phyloP scores from a whole-genome alignment of 2,888 invertebrate species.

The Drosophila subsilvestris region DNA sequence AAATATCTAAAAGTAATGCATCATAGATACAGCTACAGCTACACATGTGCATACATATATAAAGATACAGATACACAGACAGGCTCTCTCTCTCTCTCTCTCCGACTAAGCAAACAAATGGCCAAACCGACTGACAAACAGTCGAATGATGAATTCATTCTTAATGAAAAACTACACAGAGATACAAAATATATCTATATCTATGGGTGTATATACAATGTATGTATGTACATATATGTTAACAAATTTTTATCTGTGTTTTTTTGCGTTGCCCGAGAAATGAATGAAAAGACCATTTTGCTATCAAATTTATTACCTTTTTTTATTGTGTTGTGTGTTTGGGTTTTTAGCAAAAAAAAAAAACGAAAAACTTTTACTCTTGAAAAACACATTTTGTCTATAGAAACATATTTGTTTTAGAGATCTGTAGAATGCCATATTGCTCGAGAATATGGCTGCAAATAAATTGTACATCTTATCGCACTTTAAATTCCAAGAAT shows the following conservation, averaged over 20 bases:
- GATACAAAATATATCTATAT: constrained; percentile 3
- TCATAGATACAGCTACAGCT: constrained; percentile 23
- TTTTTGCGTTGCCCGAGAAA: constrained; percentile 25
- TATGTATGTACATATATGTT: constrained; percentile 38
- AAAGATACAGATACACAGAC: constrained; percentile 37
- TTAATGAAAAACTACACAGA: constrained; percentile 62
- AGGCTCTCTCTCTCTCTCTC: constrained; percentile 11
- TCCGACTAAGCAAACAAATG: constrained; percentile 30
- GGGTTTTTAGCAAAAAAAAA: constrained; percentile 34
- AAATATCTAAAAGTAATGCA: constrained; percentile 38
- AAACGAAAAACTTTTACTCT: no score
- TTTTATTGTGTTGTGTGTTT: constrained; percentile 19
- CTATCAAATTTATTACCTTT: constrained; percentile 39
- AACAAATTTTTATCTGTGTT: constrained; percentile 66
- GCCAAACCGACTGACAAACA: background rate
- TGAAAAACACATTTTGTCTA: constrained; percentile 17
- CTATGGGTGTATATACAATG: constrained; percentile 2
- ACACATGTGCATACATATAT: constrained; percentile 5
- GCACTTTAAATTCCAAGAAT: background rate
- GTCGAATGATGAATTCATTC: constrained; percentile 62
- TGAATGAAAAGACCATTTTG: constrained; percentile 44
- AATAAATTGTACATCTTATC: background rate
- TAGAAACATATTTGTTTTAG: background rate
- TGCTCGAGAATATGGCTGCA: background rate
- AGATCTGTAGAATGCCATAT: constrained; percentile 6